These are phyloP conservation scores for Ericerus pela DNA, from an alignment of 1,140 invertebrate genomes.

Conservation along the genomic window DNA sequence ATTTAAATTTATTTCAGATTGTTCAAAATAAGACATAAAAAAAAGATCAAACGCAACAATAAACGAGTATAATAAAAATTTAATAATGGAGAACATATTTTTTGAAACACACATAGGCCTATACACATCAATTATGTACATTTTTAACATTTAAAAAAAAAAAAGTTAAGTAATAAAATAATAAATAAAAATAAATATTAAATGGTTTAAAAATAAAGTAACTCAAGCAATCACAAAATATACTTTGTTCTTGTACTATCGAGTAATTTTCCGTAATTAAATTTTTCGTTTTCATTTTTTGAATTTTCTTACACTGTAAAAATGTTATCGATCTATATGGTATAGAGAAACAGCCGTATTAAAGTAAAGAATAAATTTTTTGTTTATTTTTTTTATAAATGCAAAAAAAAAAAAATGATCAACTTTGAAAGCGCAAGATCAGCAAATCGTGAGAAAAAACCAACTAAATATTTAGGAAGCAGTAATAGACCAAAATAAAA, in stretches of 20 bases:
- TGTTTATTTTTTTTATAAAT: neutral
- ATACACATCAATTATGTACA: constrained; percentile 8
- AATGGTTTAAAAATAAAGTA: neutral
- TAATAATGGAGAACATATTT: constrained; percentile 10
- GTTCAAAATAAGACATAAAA: too few species aligned
- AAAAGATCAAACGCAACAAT: constrained; percentile 4
- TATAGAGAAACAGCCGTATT: too few species aligned
- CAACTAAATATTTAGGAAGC: too few species aligned
- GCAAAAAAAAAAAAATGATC: neutral
- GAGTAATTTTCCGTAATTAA: neutral
- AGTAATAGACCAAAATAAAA: too few species aligned
- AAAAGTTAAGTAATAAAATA: too few species aligned
- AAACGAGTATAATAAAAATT: constrained; percentile 9
- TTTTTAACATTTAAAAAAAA: neutral
- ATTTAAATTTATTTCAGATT: too few species aligned
- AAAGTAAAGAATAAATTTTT: too few species aligned
- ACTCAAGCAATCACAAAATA: neutral
- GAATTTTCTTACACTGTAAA: too few species aligned
- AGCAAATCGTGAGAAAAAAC: too few species aligned
- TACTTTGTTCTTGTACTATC: neutral
- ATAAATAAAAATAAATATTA: neutral
- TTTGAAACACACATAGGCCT: constrained; percentile 3
- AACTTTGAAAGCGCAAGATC: too few species aligned
- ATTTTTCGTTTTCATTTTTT: too few species aligned
- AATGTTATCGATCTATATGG: too few species aligned